These are phyloP conservation scores for Lepidochitona cinerea DNA, from an alignment of 2,888 invertebrate species.

Conservation along the genomic window DNA sequence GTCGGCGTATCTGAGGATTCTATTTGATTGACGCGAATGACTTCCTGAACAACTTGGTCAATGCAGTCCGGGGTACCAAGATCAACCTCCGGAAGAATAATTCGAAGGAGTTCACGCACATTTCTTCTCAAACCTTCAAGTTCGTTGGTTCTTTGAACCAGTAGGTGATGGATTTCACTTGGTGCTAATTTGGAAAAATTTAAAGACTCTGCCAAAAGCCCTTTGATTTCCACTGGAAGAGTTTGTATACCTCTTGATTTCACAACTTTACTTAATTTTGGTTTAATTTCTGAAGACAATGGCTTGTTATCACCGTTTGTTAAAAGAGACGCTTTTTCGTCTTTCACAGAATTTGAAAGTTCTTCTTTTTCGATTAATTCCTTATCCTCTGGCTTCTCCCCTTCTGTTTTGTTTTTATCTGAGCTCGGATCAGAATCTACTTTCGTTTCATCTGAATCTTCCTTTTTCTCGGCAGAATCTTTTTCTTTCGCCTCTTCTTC, in stretches of 20 bases:
- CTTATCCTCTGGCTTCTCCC: no score
- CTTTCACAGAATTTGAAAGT: no score
- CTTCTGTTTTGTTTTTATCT: no score
- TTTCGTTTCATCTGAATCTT: no score
- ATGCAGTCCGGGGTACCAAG: neutral
- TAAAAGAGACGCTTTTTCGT: no score
- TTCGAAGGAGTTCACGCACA: neutral
- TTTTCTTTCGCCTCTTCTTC: neutral
- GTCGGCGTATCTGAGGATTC: no score
- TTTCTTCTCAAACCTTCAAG: neutral
- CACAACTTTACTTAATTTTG: neutral
- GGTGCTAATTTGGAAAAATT: constrained; percentile 1
- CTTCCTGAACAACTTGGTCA: constrained; percentile 1
- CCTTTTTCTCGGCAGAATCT: neutral
- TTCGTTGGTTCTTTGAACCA: neutral
- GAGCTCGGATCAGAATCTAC: no score
- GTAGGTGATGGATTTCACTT: neutral
- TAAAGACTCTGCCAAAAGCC: neutral
- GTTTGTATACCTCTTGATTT: neutral
- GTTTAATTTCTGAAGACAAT: neutral
- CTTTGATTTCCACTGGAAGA: neutral
- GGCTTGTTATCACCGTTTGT: neutral
- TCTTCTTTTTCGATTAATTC: no score
- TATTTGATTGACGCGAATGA: neutral
- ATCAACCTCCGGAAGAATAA: neutral